Conservation (phyloP, 37 sponge, comb jelly and placozoan species). For the Halichondria panicea region DNA sequence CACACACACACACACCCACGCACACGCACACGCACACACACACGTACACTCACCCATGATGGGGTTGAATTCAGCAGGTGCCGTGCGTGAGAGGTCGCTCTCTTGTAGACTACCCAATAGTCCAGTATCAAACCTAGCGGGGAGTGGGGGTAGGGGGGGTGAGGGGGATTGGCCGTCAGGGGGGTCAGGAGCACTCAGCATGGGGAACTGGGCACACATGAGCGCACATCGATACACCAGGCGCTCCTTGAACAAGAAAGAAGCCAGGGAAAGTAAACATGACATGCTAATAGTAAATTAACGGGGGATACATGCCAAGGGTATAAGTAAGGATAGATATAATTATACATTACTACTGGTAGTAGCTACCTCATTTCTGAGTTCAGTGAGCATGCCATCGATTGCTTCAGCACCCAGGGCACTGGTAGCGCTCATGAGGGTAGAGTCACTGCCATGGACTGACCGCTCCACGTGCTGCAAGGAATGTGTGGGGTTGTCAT, state of each 20-base stretch:
- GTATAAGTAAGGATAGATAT: no score
- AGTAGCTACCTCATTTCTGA: no score
- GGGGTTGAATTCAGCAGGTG: not conserved
- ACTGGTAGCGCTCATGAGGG: no score
- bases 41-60: no score
- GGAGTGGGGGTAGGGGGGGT: constrained; percentile 43
- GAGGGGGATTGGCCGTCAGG: constrained; percentile 65
- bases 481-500: no score
- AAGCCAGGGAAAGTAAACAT: not conserved
- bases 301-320: not conserved
- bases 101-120: not conserved
- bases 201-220: constrained; percentile 82
- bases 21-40: no score
- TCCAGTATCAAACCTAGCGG: constrained; percentile 1
- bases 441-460: no score
- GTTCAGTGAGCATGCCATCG: no score
- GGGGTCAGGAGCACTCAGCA: constrained; percentile 83
- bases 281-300: not conserved
- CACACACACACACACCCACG: no score
- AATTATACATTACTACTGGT: no score
- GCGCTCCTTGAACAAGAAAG: constrained; percentile 42
- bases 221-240: constrained; percentile 71
- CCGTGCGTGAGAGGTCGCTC: constrained; percentile 7
- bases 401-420: no score
- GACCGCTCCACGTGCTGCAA: no score